A percentile compares a stretch with the other conserved stretches of the same genome.
Evolutionary conservation across 1,140 invertebrate genomes (phyloP).

Genomic region (Lepidotrigona ventralis): DNA sequence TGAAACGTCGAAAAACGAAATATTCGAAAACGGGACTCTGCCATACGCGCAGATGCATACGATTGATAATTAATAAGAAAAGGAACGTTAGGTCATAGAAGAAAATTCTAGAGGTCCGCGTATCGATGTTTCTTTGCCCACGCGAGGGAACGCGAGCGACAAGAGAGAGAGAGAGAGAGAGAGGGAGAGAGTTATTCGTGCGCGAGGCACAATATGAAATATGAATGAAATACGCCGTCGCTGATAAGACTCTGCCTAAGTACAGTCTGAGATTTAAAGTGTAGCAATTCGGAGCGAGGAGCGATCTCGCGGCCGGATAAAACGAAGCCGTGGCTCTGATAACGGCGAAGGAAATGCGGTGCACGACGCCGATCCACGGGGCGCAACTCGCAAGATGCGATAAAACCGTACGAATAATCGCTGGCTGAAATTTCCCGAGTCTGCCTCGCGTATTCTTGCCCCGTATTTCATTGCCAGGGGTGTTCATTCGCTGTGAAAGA

Average conservation of each 20-base stretch:
- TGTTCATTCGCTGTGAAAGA: not conserved
- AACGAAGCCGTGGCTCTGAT: slow-evolving; percentile 19
- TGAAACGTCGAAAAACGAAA: no score
- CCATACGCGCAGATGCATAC: no score
- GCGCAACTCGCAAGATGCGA: slow-evolving; percentile 6
- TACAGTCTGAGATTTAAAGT: slow-evolving; percentile 34
- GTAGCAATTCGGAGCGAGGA: slow-evolving; percentile 24
- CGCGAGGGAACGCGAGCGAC: no score
- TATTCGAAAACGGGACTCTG: no score
- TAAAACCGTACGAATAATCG: slow-evolving; percentile 22
- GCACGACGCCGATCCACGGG: slow-evolving; percentile 3
- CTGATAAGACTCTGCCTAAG: slow-evolving; percentile 19
- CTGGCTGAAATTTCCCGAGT: not conserved
- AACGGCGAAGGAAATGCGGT: slow-evolving; percentile 13
- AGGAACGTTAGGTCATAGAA: no score
- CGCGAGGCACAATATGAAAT: slow-evolving; percentile 35
- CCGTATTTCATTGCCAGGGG: not conserved
- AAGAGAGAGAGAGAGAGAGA: no score
- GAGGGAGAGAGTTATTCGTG: not conserved
- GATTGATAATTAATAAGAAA: no score
- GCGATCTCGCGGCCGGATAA: slow-evolving; percentile 32
- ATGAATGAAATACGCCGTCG: slow-evolving; percentile 17
- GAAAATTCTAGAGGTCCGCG: no score
- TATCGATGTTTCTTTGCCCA: no score
- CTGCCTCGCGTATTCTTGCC: not conserved